Conservation (phyloP, 2,888 invertebrate species). For the Leptopilina myrica region DNA sequence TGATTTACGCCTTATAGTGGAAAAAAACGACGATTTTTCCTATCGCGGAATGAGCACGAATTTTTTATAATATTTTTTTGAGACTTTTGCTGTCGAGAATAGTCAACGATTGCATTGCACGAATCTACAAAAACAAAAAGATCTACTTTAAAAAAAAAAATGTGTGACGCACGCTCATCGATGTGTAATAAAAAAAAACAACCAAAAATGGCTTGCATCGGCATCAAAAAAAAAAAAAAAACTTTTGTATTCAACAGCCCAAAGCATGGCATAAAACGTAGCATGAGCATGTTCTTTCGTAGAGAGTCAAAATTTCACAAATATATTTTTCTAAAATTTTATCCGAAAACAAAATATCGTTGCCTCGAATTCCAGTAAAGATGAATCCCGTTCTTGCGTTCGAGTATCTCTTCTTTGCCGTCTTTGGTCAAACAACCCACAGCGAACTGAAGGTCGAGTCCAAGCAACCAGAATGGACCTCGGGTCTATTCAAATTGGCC, state of each 20-base stretch:
- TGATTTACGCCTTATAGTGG: neutral
- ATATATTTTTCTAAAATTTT: conserved; percentile 44
- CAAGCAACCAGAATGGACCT: conserved; percentile 88
- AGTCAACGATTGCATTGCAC: conserved; percentile 49
- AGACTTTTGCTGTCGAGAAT: conserved; percentile 33
- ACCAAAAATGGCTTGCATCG: conserved; percentile 49
- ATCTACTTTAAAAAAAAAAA: too few species aligned
- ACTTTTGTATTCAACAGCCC: conserved; percentile 52
- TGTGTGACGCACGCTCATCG: conserved; percentile 37
- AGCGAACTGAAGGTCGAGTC: conserved; percentile 88
- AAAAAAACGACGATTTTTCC: neutral
- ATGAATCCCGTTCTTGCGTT: conserved; percentile 95
- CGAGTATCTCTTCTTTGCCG: conserved; percentile 98
- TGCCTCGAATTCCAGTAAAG: conserved; percentile 81
- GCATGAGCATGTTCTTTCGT: conserved; percentile 74
- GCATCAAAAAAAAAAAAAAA: conserved; percentile 22
- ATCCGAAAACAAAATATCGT: conserved; percentile 49
- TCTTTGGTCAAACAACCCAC: conserved; percentile 95
- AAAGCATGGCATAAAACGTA: conserved; percentile 70
- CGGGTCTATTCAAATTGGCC: conserved; percentile 91
- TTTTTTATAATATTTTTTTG: neutral
- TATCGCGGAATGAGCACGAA: conserved; percentile 34
- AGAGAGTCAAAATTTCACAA: conserved; percentile 56
- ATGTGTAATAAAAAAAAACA: conserved; percentile 15
- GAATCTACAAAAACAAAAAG: conserved; percentile 44